Evolutionary conservation across 2,888 invertebrate genomes (phyloP), one percentile per base, ranked within the genome.

Genomic region (Hirtodrosophila cameraria): DNA sequence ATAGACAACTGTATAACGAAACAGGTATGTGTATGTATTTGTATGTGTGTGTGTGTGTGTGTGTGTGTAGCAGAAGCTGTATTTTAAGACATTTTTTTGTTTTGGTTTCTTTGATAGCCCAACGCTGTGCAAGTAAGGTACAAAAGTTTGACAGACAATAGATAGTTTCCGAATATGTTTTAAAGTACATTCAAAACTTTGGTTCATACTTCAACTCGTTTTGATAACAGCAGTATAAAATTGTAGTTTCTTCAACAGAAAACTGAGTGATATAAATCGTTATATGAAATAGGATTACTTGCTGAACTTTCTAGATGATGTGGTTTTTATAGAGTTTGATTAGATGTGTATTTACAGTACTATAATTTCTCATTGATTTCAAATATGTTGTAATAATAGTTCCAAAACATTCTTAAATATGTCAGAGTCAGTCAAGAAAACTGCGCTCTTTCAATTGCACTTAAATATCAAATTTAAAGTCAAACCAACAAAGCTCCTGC

Each of bases 81-180:
- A 38, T 30, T 45, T 52, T 12, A 60, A 60, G 41, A 36, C 50
- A 38, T 9, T 25, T 33, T 68, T 35, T 42, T n/a, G n/a, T n/a
- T n/a, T n/a, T n/a, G n/a, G n/a, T n/a, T n/a, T n/a, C n/a, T n/a
- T n/a, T n/a, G n/a, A 60, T 18, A 28, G 33, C 20, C 42, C 18
- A n/a, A 16, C n/a, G 23, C 13, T 50, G 35, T 15, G 9, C 27
- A 57, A 15, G 35, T 41, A 50, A 64, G 46, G 54, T 71, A 38
- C 43, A 42, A 53, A 71, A 72, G 52, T 70, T 72, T 66, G 72
- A 70, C 72, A 71, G 55, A 57, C 72, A 52, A 66, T 66, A 72
- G 72, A 70, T 72, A 70, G 66, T 72, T 66, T 6, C 16, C 12
- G 33, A 28, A 64, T 43, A 30, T 46, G 36, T 46, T 52, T 50